A percentile compares a stretch with the other conserved stretches of the same genome.
phyloP scores from a whole-genome alignment of 2,113 vertebrate species.

The Stictonetta naevosa region DNA sequence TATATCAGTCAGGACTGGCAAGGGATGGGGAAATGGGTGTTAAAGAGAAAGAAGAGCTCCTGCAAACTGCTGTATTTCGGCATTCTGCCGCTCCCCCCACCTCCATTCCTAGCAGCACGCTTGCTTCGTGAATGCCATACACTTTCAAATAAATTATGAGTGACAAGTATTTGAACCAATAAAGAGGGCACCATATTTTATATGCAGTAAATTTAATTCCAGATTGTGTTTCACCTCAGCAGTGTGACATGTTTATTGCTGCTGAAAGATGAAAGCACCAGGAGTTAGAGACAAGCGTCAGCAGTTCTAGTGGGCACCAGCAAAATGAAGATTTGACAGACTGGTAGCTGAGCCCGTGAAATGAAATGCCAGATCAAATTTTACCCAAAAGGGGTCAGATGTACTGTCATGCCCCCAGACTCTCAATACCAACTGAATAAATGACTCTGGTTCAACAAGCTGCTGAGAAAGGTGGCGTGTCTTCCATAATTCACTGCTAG shows the following conservation, averaged over 20 bases:
- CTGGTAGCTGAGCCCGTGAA: constrained; percentile 80
- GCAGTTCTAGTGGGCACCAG: constrained; percentile 84
- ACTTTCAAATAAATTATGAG: constrained; percentile 96
- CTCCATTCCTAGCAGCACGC: constrained; percentile 62
- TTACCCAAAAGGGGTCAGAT: constrained; percentile 84
- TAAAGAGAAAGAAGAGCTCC: constrained; percentile 49
- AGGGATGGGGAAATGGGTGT: constrained; percentile 14
- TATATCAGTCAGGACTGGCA: constrained; percentile 53
- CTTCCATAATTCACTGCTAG: constrained; percentile 56
- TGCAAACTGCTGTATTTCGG: constrained; percentile 15
- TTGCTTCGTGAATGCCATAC: constrained; percentile 86
- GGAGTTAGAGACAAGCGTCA: constrained; percentile 84
- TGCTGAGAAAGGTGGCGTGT: constrained; percentile 36
- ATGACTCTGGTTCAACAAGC: constrained; percentile 70
- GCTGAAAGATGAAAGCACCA: constrained; percentile 86
- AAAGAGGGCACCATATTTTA: constrained; percentile 98
- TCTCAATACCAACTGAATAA: constrained; percentile 79
- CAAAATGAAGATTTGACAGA: constrained; percentile 87
- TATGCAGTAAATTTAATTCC: constrained; percentile 99
- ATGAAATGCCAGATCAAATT: constrained; percentile 88
- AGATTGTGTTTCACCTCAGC: constrained; percentile 92
- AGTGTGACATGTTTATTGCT: constrained; percentile 97
- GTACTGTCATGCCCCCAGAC: constrained; percentile 77
- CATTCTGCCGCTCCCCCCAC: constrained; percentile 53
- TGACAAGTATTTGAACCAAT: constrained; percentile 98